These are phyloP conservation scores for Ridgeia piscesae DNA, from an alignment of 1,140 invertebrate species.

Conservation along the genomic window DNA sequence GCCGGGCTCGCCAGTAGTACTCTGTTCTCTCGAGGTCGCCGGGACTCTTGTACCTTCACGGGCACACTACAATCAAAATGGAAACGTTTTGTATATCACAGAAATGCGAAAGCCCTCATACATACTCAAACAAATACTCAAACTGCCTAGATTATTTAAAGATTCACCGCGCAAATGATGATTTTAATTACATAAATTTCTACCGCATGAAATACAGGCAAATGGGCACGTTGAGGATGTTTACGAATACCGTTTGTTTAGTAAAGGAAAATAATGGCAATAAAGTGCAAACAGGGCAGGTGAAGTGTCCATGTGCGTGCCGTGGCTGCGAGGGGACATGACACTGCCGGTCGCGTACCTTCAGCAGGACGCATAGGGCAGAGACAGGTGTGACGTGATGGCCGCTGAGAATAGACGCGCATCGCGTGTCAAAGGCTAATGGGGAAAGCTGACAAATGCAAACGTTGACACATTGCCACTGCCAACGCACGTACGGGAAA, in stretches of 20 bases:
- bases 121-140: too few species aligned
- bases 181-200: too few species aligned
- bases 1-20: neutral
- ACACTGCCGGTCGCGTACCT: neutral
- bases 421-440: neutral
- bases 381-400: neutral
- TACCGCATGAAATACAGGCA: too few species aligned
- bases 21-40: neutral
- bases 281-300: neutral
- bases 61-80: too few species aligned
- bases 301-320: neutral
- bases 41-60: too few species aligned
- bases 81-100: too few species aligned
- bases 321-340: neutral
- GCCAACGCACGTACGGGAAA: neutral
- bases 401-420: neutral
- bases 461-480: neutral
- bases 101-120: too few species aligned
- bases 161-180: too few species aligned
- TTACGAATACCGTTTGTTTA: too few species aligned
- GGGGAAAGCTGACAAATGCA: neutral
- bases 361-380: neutral
- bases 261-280: neutral
- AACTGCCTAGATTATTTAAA: too few species aligned
- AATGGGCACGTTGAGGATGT: too few species aligned